These are phyloP conservation scores for Barnardius zonarius DNA, from an alignment of 2,113 vertebrate species.

Conservation along the genomic window DNA sequence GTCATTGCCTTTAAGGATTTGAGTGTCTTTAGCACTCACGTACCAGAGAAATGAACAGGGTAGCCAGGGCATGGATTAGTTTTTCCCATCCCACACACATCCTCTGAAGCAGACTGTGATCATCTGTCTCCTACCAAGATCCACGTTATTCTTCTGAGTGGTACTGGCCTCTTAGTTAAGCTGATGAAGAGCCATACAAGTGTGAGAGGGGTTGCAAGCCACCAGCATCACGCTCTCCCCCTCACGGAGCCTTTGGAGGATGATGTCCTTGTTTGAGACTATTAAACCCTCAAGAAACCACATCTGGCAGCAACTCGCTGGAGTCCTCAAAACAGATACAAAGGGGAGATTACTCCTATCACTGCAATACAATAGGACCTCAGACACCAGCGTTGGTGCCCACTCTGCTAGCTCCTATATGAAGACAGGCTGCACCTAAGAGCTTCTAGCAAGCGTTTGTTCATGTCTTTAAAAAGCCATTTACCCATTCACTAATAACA, in stretches of 20 bases:
- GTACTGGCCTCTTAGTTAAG: neutral
- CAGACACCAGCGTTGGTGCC: neutral
- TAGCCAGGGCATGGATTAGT: neutral
- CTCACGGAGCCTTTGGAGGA: neutral
- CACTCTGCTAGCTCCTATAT: fast-evolving
- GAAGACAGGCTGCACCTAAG: neutral
- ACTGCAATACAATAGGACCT: neutral
- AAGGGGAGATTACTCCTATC: neutral
- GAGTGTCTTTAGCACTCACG: neutral
- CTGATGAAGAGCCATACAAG: neutral
- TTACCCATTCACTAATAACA: neutral
- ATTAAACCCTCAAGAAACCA: neutral
- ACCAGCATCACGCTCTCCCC: neutral
- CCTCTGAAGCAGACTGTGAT: neutral
- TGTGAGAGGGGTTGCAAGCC: neutral
- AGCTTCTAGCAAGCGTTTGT: neutral
- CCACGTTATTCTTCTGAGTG: neutral
- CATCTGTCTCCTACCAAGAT: neutral
- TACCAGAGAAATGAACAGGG: neutral
- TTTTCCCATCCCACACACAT: neutral
- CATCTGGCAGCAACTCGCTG: neutral
- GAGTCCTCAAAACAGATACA: neutral
- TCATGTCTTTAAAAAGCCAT: neutral
- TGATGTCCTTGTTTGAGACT: neutral
- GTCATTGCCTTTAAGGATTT: neutral